Evolutionary conservation across 1,140 invertebrate species (phyloP).

Genomic region (Leguminivora glycinivorella): DNA sequence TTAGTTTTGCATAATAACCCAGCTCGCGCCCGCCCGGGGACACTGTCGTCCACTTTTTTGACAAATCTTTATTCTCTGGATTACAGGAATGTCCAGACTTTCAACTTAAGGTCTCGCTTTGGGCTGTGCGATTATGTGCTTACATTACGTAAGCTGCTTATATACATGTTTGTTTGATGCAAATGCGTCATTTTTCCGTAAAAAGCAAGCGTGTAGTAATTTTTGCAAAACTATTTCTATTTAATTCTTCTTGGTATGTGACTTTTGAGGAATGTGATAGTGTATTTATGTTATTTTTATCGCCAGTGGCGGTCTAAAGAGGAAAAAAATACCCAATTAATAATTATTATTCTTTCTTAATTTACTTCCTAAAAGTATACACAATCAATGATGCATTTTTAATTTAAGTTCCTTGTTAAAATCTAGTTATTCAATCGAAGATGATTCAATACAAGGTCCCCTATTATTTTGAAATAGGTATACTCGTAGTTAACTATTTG

Average conservation of each 20-base stretch:
- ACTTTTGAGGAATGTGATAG: constrained; percentile 1
- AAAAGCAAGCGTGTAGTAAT: not conserved
- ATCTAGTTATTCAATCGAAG: not conserved
- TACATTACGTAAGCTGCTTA: constrained; percentile 3
- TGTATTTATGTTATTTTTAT: not conserved
- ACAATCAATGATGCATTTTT: no score
- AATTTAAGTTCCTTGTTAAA: not conserved
- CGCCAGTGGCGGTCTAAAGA: no score
- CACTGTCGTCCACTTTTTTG: constrained; percentile 54
- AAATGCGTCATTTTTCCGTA: not conserved
- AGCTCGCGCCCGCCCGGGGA: constrained; percentile 44
- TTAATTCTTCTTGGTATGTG: not conserved
- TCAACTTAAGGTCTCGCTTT: not conserved
- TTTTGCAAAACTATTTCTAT: not conserved
- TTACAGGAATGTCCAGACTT: constrained; percentile 43
- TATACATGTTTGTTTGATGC: not conserved
- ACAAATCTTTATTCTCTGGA: constrained; percentile 63
- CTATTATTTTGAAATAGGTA: not conserved
- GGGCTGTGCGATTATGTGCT: not conserved
- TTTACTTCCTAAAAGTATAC: no score
- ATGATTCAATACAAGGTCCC: not conserved
- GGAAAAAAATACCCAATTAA: no score
- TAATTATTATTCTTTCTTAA: no score
- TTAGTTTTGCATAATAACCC: constrained; percentile 73
- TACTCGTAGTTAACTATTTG: not conserved